Evolutionary conservation across 2,113 vertebrate species (phyloP).

Genomic region (Hepsetus odoe): DNA sequence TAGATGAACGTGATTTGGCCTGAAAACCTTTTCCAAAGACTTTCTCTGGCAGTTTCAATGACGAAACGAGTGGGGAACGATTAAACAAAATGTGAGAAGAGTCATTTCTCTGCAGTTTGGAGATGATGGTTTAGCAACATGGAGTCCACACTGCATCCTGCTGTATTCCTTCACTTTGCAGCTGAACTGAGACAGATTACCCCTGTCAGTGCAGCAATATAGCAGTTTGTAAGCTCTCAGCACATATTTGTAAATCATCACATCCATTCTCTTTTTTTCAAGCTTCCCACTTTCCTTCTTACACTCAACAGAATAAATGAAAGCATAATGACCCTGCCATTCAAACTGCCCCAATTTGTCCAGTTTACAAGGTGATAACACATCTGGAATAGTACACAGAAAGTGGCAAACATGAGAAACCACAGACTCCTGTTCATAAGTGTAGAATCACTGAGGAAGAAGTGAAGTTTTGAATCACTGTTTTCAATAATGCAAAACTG

Average conservation of each 20-base stretch:
- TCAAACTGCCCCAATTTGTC: not conserved
- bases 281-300: conserved; percentile 5
- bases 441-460: no score
- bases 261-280: not conserved
- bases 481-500: no score
- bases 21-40: not conserved
- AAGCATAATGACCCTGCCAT: not conserved
- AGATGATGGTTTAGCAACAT: not conserved
- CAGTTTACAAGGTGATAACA: not conserved
- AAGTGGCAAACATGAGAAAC: no score
- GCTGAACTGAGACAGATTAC: conserved; percentile 12
- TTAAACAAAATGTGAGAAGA: not conserved
- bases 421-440: no score
- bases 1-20: not conserved
- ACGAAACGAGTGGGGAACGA: not conserved
- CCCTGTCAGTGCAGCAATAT: conserved; percentile 22
- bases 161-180: conserved; percentile 6
- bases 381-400: not conserved
- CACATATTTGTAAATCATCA: conserved; percentile 29
- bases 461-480: no score
- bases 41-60: not conserved
- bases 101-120: not conserved
- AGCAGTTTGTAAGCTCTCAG: not conserved
- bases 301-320: not conserved
- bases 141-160: not conserved